Conservation (phyloP, 2,888 invertebrate genomes). For the Phlogophora meticulosa region DNA sequence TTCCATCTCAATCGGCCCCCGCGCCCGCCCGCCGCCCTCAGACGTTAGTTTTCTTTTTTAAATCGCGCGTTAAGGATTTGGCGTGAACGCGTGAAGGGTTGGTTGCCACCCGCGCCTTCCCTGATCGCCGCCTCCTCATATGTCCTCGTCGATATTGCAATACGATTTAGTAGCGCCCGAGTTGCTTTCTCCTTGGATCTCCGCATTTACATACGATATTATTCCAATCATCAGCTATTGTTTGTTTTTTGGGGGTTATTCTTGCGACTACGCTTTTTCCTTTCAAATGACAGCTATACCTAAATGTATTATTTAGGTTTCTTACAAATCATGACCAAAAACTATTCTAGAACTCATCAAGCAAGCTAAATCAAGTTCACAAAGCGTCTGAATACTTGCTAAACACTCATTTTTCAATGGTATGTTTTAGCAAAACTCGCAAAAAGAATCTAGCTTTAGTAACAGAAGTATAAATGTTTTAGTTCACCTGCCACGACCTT, state of each 20-base stretch:
- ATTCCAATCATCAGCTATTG: conserved; percentile 64
- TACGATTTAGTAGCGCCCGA: conserved; percentile 75
- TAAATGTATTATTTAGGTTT: not conserved
- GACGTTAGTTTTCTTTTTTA: conserved; percentile 90
- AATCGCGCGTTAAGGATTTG: conserved; percentile 91
- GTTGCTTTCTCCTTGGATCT: conserved; percentile 63
- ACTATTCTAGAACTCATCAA: conserved; percentile 31
- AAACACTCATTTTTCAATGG: conserved; percentile 54
- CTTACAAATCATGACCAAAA: conserved; percentile 9
- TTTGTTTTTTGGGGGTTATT: conserved; percentile 54
- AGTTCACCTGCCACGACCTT: conserved; percentile 67
- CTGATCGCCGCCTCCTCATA: conserved; percentile 82
- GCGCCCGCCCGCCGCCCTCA: conserved; percentile 74
- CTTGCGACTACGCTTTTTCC: conserved; percentile 16
- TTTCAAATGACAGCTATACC: conserved; percentile 8
- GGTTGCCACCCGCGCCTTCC: conserved; percentile 72
- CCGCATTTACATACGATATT: conserved; percentile 64
- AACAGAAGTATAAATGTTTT: conserved; percentile 61
- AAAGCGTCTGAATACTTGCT: conserved; percentile 51
- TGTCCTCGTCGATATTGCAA: conserved; percentile 82
- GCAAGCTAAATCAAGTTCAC: conserved; percentile 33
- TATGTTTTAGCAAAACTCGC: conserved; percentile 48
- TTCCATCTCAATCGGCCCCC: conserved; percentile 87
- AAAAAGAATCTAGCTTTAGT: conserved; percentile 48
- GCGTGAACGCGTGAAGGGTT: conserved; percentile 90